Base-by-base conservation (phyloP, 2,113 vertebrate genomes). In the Hipposideros armiger region DNA sequence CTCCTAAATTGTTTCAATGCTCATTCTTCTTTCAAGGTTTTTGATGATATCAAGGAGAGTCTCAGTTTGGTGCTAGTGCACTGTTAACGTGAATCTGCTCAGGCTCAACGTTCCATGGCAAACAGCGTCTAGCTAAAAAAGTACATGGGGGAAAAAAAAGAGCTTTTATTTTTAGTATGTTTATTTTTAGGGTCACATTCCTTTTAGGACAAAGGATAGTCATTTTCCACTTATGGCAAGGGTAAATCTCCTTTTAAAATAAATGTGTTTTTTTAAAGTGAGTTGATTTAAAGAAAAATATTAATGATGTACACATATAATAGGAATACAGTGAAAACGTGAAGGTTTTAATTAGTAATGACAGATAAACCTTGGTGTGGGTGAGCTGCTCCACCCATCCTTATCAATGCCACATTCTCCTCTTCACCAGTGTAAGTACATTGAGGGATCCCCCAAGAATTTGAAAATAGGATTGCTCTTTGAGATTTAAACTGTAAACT, bases 181-280 rank as follows among this genome's bases (percentile, higher is more conserved):
- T 95, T 92, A 92, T 52, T 93, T 93, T 95, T 64, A 78, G 50
- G 60, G 14, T 36, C 40, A 58, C 19, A 13, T 42, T 96, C 11
- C 17, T 87, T 91, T 77, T 82, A 67, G 80, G n/a, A 91, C 58
- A 90, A 83, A 96, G 13, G 24, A 36, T 42, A 47, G 72, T 42
- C 28, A 62, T 76, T 95, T 97, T 67, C 30, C 22, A 73, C 56
- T 72, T 47, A 54, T 52, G 67, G 64, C 52, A 77, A 6, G 20
- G 36, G 4, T 60, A 86, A 56, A 70, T 67, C 8, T 19, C 42
- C n/a, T 90, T 70, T 66, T 52, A 66, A 89, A 91, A 45, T 56
- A 73, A 15, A 47, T 56, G 85, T 56, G 4, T 72, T 83, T 86
- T 70, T 36, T 16, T 40, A 90, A 96, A 52, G 16, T 20, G 5